Evolutionary conservation across 2,797 vertebrate species (phyloP).

Genomic region (Okamejei kenojei): DNA sequence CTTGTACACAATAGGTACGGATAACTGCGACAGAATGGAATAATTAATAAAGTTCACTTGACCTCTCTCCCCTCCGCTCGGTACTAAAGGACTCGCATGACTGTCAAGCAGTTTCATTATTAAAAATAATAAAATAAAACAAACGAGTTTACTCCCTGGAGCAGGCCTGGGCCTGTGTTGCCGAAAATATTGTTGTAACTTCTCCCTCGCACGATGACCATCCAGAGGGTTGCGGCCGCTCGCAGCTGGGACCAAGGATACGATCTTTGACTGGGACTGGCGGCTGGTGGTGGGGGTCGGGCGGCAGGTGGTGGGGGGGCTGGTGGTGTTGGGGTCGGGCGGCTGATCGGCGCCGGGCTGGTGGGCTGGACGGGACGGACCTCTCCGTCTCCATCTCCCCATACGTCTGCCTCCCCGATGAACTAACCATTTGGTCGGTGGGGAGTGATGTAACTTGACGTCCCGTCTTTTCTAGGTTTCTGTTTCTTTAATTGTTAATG

Average conservation of each 20-base stretch:
- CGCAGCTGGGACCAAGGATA: too few relatives aligned
- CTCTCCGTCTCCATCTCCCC: not conserved
- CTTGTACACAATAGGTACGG: constrained; percentile 29
- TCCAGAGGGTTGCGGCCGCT: not conserved
- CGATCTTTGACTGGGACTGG: too few relatives aligned
- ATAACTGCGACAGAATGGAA: not conserved
- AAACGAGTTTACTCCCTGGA: not conserved
- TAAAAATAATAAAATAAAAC: not conserved
- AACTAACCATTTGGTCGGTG: not conserved
- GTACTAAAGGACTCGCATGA: not conserved
- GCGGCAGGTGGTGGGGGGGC: not conserved
- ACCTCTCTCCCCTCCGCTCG: not conserved
- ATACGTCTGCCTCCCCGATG: not conserved
- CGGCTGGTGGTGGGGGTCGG: not conserved
- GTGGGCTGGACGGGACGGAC: not conserved
- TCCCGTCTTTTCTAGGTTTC: not conserved
- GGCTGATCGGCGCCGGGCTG: not conserved
- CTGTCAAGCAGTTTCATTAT: not conserved
- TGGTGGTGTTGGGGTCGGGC: not conserved
- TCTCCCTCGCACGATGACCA: not conserved
- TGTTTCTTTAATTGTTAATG: not conserved
- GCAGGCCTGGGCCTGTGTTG: not conserved
- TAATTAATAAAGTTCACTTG: not conserved
- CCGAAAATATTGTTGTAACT: not conserved
- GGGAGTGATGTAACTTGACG: not conserved